Base-by-base conservation (phyloP, 2,113 vertebrate species). In the Lepisosteus osseus region DNA sequence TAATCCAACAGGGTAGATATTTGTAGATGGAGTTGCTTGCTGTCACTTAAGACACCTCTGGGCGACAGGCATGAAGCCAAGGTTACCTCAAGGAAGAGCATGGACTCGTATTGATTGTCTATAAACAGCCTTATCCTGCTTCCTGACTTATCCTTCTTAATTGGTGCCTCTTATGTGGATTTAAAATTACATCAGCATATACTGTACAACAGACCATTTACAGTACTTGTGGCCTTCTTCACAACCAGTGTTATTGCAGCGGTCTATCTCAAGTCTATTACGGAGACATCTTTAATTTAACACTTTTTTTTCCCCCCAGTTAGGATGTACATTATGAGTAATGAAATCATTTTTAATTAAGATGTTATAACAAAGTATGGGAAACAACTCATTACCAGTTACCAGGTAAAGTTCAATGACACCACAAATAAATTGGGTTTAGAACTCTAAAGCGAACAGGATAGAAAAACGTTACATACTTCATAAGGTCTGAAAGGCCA, bases 71-170 rank as follows among this genome's bases (percentile, higher is more conserved):
- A 61, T 56, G 54, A 69, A 77, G 72, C 61, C 56, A 72, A 74
- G 14, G n/a, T 77, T 77, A 72, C 72, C 57, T 72, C 74, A 3
- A 12, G 76, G 84, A 86, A 81, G 79, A 85, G 80, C 76, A 88
- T 76, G 76, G 78, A 73, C 55, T 42, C 15, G 84, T 88, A 80
- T 83, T 82, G 89, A 86, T 89, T 85, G 72, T 76, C 79, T 87
- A 76, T 86, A 89, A 84, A 90, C 82, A 83, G 84, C 80, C 77
- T 82, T 83, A 84, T 80, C 84, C 89, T 83, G 81, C 76, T 80
- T 81, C 72, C 66, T 86, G 71, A 82, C 76, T n/a, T n/a, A n/a
- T n/a, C n/a, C n/a, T 74, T 84, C 85, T 83, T 90, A 80, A 91
- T 92, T 90, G 90, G 84, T 79, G 76, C 69, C 76, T 72, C 55